Base-by-base conservation (phyloP, 2,888 invertebrate species). In the Phortica magna region DNA sequence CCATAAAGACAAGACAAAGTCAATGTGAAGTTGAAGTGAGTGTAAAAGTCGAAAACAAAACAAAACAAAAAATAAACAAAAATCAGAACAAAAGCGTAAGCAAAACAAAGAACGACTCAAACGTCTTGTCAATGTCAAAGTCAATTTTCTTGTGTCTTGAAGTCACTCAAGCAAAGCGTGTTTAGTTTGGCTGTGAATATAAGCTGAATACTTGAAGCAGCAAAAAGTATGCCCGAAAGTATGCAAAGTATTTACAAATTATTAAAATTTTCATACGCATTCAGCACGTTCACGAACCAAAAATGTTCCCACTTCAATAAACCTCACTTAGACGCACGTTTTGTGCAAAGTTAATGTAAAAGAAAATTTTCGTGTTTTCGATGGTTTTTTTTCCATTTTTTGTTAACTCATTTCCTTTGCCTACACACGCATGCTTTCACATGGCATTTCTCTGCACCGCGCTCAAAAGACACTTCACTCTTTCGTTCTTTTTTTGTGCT, bases 121-220 rank as follows among this genome's bases (percentile, higher is more conserved):
- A 9, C 71, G 31, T 73, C 22, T 74, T 74, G 74, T 41, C 74
- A 70, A 71, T 65, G 64, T 67, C 71, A 76, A 76, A 70, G 75
- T 65, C 75, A 68, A 64, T 39, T 80, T 81, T 84, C 12, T 10
- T 80, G 76, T 73, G 77, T 79, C 78, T 84, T 78, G 82, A 82
- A 84, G 78, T 87, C 80, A 79, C 81, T 85, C 76, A 81, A 81
- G 83, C 83, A 84, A 78, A 78, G 14, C 19, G 53, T 41, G 41
- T 42, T 67, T 67, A 14, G 22, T 12, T n/a, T 7, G 39, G n/a
- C 42, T 61, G n/a, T 67, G 39, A 42, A n/a, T 7, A 14, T 14
- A 67, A 19, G n/a, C 39, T 7, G 1, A 7, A 6, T 7, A 12
- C 22, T 61, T 61, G 64, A 76, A 74, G 78, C 61, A 74, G 73